Base-by-base conservation (phyloP, 2,797 vertebrate species). In the Salarias fasciatus region DNA sequence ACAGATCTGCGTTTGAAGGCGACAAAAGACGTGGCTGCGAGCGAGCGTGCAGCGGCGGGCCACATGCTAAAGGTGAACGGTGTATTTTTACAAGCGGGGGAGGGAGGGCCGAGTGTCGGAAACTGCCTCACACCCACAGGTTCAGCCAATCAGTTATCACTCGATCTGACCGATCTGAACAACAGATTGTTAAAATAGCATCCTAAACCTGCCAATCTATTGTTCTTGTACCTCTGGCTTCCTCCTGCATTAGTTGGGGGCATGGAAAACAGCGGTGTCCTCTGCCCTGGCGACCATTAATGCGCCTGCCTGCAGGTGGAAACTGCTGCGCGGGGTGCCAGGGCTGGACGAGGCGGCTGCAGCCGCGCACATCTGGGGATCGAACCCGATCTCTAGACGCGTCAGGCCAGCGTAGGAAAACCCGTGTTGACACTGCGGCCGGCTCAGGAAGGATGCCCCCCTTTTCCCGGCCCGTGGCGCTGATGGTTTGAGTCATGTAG, bases 371-470 rank as follows among this genome's bases (percentile, higher is more conserved):
- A 69, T 71, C 48, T 66, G 69, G 63, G 63, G 61, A 67, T 70
- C 15, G 11, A 55, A 49, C 5, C 6, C 36, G 46, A 7, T 59
- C 55, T 71, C 37, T 41, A 69, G 66, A 66, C 61, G 28, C 76
- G 69, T 72, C 52, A 49, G 58, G 13, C 44, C 9, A 75, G 64
- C 51, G 58, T 77, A 88, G 86, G 88, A 91, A 89, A 90, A 75
- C 78, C 82, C 73, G 66, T 61, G 9, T 59, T 84, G 84, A 90
- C 82, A 84, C 76, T 56, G 68, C 80, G 83, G 74, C 66, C 41
- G 29, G 29, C 77, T 75, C 87, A 89, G 90, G 91, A 94, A 91
- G 90, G 91, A 93, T 90, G 87, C 74, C 69, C 71, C 72, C 49
- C 51, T 38, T 11, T 42, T 35, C 41, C 45, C 10, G 14, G 33